Conservation (phyloP, 2,113 vertebrate species). For the Poeciliopsis turrubarensis region DNA sequence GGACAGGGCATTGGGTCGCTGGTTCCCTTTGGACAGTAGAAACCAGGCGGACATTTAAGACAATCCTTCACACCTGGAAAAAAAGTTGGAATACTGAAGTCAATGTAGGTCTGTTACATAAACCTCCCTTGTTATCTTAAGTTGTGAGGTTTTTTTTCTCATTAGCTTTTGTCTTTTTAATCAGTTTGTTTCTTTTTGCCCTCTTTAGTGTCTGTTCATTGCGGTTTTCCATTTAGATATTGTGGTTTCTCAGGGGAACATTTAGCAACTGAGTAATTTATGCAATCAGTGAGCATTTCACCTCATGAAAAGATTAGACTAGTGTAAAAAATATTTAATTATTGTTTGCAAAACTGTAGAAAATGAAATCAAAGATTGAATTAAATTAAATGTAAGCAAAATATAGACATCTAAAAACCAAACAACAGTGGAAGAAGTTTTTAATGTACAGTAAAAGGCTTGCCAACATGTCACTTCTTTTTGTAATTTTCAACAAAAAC, state of each 20-base stretch:
- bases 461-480: not conserved
- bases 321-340: not conserved
- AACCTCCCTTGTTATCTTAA: not conserved
- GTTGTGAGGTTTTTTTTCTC: not conserved
- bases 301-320: not conserved
- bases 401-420: not conserved
- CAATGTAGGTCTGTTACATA: not conserved
- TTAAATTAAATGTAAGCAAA: not conserved
- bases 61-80: slow-evolving; percentile 79
- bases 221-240: slow-evolving; percentile 18
- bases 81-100: not conserved
- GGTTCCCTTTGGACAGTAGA: slow-evolving; percentile 83
- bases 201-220: slow-evolving; percentile 42
- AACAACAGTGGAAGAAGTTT: not conserved
- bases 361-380: not conserved
- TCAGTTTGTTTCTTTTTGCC: slow-evolving; percentile 22
- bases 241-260: not conserved
- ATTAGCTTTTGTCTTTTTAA: slow-evolving; percentile 23
- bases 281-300: slow-evolving; percentile 27
- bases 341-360: slow-evolving; percentile 9
- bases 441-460: not conserved
- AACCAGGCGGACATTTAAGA: slow-evolving; percentile 84
- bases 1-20: slow-evolving; percentile 81
- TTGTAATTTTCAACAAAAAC: not conserved
- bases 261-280: slow-evolving; percentile 17